Evolutionary conservation across 2,797 vertebrate species (phyloP).

Genomic region (Antennarius maculatus): DNA sequence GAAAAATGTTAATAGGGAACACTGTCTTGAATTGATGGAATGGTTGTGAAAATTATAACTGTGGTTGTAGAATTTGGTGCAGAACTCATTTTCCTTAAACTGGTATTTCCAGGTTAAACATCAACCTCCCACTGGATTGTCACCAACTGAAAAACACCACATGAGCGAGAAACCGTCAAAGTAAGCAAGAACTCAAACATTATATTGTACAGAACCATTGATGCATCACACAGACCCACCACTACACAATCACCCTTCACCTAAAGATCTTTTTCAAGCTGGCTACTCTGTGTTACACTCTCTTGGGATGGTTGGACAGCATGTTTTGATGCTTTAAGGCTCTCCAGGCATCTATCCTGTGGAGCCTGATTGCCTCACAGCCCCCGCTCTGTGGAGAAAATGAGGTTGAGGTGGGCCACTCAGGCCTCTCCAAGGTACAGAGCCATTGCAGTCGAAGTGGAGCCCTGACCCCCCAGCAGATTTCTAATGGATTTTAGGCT

Average conservation of each 20-base stretch:
- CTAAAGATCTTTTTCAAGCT: slow-evolving; percentile 61
- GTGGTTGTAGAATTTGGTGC: background rate
- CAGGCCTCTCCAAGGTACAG: slow-evolving; percentile 67
- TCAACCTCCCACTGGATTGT: slow-evolving; percentile 20
- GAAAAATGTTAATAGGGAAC: too few species aligned
- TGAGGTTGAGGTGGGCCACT: slow-evolving; percentile 81
- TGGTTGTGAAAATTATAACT: background rate
- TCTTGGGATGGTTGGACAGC: slow-evolving; percentile 60
- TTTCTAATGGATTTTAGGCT: slow-evolving; percentile 85
- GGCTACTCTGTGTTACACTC: slow-evolving; percentile 43
- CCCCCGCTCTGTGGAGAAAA: slow-evolving; percentile 79
- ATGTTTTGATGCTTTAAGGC: slow-evolving; percentile 73
- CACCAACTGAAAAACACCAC: slow-evolving; percentile 14
- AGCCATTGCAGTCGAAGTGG: slow-evolving; percentile 71
- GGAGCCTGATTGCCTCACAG: slow-evolving; percentile 81
- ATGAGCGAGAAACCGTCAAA: slow-evolving; percentile 28
- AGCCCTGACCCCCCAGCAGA: slow-evolving; percentile 81
- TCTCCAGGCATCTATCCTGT: slow-evolving; percentile 72
- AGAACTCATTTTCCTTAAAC: background rate
- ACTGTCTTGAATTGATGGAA: too few species aligned
- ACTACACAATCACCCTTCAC: slow-evolving; percentile 61
- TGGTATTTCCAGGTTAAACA: background rate
- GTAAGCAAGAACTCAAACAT: slow-evolving; percentile 21
- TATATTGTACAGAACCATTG: slow-evolving; percentile 48
- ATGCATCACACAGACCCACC: slow-evolving; percentile 32